Evolutionary conservation across 2,797 vertebrate species (phyloP).

Genomic region (Linurgus olivaceus): DNA sequence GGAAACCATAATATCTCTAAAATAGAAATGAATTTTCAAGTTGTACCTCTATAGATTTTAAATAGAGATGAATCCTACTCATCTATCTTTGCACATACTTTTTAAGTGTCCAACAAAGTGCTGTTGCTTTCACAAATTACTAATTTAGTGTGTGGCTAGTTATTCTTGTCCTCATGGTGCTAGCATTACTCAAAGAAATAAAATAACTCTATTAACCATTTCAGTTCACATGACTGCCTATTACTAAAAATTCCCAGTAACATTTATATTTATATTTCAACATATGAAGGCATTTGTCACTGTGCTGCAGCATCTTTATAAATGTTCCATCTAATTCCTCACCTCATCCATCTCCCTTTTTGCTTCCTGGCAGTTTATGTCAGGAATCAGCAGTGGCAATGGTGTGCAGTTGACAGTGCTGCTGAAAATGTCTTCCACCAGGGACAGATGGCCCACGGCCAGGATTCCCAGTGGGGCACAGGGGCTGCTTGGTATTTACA

Average conservation of each 20-base stretch:
- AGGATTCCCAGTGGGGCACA: not conserved
- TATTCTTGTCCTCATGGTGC: not conserved
- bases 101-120: not conserved
- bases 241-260: not conserved
- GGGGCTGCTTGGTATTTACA: slow-evolving; percentile 3
- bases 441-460: not conserved
- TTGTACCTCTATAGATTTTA: not conserved
- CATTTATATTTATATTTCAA: not conserved
- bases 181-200: not conserved
- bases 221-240: not conserved
- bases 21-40: not conserved
- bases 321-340: not conserved
- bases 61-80: not conserved
- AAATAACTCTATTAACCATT: not conserved
- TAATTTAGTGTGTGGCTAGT: not conserved
- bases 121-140: not conserved
- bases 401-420: not conserved
- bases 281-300: not conserved
- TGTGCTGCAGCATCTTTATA: not conserved
- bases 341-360: not conserved
- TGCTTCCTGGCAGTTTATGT: not conserved
- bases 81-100: not conserved
- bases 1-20: not conserved
- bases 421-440: not conserved
- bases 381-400: not conserved